Evolutionary conservation across 2,113 vertebrate genomes (phyloP).

Genomic region (Bufo bufo): DNA sequence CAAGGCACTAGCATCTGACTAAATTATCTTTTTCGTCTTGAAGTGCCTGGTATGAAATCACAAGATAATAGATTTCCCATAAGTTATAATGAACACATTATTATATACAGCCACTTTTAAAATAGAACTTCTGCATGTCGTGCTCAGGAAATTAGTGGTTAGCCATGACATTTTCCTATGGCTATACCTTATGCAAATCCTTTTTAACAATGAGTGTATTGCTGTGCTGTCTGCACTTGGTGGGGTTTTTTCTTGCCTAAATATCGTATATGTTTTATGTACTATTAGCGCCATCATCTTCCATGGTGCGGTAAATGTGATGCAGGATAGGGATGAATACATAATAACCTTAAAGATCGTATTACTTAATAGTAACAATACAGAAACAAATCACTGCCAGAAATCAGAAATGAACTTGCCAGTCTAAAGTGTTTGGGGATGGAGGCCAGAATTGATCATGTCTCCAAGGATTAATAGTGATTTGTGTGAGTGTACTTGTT

Average conservation of each 20-base stretch:
- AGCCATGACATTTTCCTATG: conserved; percentile 65
- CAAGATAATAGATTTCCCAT: background rate
- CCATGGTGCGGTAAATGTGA: no score
- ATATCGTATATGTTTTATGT: background rate
- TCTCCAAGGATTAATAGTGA: background rate
- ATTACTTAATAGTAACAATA: no score
- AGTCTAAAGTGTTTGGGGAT: no score
- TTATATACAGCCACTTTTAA: background rate
- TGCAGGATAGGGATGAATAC: no score
- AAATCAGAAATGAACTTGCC: no score
- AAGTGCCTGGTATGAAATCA: background rate
- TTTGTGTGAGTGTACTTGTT: background rate
- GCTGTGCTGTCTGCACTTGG: background rate
- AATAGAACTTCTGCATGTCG: conserved; percentile 59
- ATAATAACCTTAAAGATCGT: no score
- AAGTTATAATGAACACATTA: background rate
- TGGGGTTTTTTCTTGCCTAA: background rate
- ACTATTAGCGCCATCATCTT: no score
- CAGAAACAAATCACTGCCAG: no score
- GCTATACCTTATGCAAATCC: conserved; percentile 62
- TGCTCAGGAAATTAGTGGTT: conserved; percentile 69
- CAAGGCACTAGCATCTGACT: no score
- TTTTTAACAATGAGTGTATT: conserved; percentile 8
- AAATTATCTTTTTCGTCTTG: background rate
- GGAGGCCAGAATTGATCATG: no score